phyloP scores from a whole-genome alignment of 2,113 vertebrate species.

The Sinocyclocheilus anophthalmus region DNA sequence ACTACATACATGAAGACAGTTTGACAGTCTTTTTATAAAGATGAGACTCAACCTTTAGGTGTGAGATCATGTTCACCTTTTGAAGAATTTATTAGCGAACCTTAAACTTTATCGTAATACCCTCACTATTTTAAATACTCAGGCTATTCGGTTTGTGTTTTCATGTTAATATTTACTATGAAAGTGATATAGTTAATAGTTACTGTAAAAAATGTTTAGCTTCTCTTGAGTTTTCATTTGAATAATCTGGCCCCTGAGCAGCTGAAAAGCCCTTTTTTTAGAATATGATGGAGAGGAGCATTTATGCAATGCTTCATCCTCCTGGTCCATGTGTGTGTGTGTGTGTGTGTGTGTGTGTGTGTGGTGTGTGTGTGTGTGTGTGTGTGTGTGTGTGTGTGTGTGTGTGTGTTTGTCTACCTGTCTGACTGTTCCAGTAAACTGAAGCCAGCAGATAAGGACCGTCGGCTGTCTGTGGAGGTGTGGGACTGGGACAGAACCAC shows the following conservation, averaged over 20 bases:
- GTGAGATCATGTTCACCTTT: background rate
- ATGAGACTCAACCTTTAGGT: background rate
- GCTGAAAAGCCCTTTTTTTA: background rate
- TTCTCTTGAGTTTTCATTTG: background rate
- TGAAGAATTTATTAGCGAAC: background rate
- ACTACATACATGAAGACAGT: background rate
- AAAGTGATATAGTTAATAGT: background rate
- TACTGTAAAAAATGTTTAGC: background rate
- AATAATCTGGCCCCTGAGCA: background rate
- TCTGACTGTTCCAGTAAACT: slow-evolving; percentile 82
- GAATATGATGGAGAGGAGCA: background rate
- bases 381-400: slow-evolving; percentile 8
- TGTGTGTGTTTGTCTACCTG: too few species aligned
- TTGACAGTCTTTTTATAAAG: background rate
- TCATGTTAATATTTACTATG: background rate
- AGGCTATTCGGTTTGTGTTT: background rate
- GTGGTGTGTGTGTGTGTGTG: slow-evolving; percentile 18
- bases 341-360: background rate
- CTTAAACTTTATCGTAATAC: background rate
- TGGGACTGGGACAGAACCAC: slow-evolving; percentile 99
- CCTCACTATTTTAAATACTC: too few species aligned
- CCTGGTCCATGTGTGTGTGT: background rate
- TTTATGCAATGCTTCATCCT: background rate
- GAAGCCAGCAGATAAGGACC: slow-evolving; percentile 90
- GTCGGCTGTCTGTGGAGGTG: slow-evolving; percentile 90